Conservation (phyloP, 2,113 vertebrate genomes). For the Albula goreensis region DNA sequence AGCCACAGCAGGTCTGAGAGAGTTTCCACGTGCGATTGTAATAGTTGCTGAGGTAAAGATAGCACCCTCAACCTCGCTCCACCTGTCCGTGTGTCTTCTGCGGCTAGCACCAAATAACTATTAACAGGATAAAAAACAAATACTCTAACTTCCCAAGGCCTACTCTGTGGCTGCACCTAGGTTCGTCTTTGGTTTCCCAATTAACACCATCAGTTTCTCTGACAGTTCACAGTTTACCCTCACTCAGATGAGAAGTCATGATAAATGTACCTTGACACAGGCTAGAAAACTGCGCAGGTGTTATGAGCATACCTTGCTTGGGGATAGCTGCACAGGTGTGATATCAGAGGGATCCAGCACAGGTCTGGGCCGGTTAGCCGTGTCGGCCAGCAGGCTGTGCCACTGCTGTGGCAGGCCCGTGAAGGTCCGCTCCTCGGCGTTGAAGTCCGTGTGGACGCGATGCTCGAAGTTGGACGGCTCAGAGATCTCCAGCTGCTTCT, state of each 20-base stretch:
- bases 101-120: background rate
- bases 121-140: background rate
- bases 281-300: background rate
- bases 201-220: no score
- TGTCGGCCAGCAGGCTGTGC: slow-evolving; percentile 96
- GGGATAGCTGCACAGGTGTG: slow-evolving; percentile 95
- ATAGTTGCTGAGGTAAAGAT: background rate
- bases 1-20: no score
- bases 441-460: slow-evolving; percentile 96
- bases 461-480: slow-evolving; percentile 98
- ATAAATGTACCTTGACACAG: background rate
- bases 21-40: no score
- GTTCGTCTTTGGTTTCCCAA: background rate
- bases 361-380: slow-evolving; percentile 92
- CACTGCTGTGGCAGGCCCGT: slow-evolving; percentile 95
- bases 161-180: background rate
- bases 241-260: background rate
- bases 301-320: slow-evolving; percentile 87
- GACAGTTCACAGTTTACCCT: no score
- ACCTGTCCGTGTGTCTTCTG: background rate
- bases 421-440: slow-evolving; percentile 93
- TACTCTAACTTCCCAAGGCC: background rate
- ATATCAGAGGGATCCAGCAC: slow-evolving; percentile 99
- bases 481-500: slow-evolving; percentile 97
- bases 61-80: background rate